These are phyloP conservation scores for Etia nguti DNA, from an alignment of 2,113 vertebrate species.

Conservation along the genomic window DNA sequence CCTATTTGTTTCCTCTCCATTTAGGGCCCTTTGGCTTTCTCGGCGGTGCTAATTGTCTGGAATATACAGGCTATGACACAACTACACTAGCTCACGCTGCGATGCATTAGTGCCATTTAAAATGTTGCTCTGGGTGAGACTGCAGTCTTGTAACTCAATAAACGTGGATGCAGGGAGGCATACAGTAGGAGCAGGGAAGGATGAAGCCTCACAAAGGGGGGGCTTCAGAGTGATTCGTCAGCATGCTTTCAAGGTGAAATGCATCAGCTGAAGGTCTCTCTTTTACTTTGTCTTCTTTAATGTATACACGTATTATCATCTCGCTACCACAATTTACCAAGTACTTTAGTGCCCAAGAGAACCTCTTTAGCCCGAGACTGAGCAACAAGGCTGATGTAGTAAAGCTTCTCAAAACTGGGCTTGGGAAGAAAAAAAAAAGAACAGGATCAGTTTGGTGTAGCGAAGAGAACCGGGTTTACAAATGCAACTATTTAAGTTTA, in stretches of 20 bases:
- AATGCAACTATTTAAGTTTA: not conserved
- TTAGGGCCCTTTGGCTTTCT: not conserved
- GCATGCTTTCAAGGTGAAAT: constrained; percentile 47
- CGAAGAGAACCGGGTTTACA: not conserved
- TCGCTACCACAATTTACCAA: not conserved
- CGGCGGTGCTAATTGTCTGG: constrained; percentile 31
- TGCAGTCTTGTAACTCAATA: constrained; percentile 45
- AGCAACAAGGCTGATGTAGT: not conserved
- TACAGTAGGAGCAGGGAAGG: not conserved
- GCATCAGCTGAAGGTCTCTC: constrained; percentile 31
- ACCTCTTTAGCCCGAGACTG: not conserved
- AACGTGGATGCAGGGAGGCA: not conserved
- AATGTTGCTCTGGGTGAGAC: constrained; percentile 8
- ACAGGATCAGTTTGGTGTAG: not conserved
- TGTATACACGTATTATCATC: not conserved
- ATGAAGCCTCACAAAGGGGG: not conserved
- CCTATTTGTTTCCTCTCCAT: constrained; percentile 39
- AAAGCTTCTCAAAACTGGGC: not conserved
- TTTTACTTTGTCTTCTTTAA: not conserved
- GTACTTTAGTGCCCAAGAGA: not conserved
- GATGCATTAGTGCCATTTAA: constrained; percentile 39
- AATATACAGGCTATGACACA: constrained; percentile 6
- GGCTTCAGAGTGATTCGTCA: not conserved
- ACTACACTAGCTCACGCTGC: constrained; percentile 7
- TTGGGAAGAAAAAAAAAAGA: not conserved